phyloP scores from a whole-genome alignment of 2,113 vertebrate genomes.

The Uria aalge region DNA sequence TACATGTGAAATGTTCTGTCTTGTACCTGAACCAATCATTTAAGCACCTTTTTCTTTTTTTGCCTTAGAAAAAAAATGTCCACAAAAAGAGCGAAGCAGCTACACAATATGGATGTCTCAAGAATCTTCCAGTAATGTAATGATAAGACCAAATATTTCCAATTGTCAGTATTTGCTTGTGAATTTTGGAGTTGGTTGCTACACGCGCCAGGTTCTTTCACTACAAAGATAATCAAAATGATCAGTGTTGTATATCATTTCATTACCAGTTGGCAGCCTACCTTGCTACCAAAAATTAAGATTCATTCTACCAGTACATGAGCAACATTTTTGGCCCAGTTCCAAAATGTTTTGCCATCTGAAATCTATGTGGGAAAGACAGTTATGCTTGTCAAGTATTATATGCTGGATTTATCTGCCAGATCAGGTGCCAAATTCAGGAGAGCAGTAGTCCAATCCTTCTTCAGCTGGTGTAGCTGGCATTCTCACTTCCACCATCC shows the following conservation, averaged over 20 bases:
- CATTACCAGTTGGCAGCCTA: neutral
- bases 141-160: neutral
- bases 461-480: neutral
- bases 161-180: neutral
- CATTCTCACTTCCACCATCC: neutral
- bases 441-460: neutral
- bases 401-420: neutral
- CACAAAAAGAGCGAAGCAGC: neutral
- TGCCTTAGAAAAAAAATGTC: neutral
- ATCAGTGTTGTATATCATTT: neutral
- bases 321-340: neutral
- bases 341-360: neutral
- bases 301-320: neutral
- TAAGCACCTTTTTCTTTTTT: rapidly evolving
- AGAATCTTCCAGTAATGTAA: neutral
- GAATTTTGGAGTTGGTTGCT: neutral
- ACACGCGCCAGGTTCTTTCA: neutral
- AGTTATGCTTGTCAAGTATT: neutral
- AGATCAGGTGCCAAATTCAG: neutral
- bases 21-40: neutral
- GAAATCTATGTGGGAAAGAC: neutral
- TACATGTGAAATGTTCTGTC: neutral
- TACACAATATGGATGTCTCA: neutral
- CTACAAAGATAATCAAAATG: neutral
- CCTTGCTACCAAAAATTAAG: neutral